These are phyloP conservation scores for Trisateles emortualis DNA, from an alignment of 2,888 invertebrate genomes.

Conservation along the genomic window DNA sequence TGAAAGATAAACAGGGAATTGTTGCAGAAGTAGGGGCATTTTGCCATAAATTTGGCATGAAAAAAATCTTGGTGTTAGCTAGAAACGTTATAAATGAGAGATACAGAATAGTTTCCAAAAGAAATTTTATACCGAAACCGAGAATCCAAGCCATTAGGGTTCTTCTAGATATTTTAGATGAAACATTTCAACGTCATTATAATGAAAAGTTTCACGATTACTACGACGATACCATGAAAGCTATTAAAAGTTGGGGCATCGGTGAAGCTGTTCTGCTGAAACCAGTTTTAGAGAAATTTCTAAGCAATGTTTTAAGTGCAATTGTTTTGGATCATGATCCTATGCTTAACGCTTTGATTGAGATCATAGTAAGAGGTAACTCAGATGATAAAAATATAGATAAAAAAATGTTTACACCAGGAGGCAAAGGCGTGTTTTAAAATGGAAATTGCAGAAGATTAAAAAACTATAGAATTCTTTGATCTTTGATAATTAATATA, in stretches of 20 bases:
- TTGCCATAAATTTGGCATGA: background rate
- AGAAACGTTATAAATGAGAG: background rate
- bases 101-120: conserved; percentile 2
- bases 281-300: background rate
- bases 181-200: background rate
- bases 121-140: background rate
- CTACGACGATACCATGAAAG: background rate
- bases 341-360: background rate
- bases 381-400: background rate
- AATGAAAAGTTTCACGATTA: background rate
- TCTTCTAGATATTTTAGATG: conserved; percentile 9
- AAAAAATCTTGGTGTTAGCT: background rate
- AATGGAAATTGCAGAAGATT: too few relatives aligned
- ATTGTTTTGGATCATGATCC: background rate
- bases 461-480: too few relatives aligned
- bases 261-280: background rate
- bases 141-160: conserved; percentile 4
- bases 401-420: background rate
- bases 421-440: background rate
- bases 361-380: background rate
- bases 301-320: background rate
- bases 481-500: too few relatives aligned
- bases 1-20: background rate
- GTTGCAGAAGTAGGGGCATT: background rate
- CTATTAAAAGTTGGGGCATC: background rate